These are phyloP conservation scores for Xenops minutus DNA, from an alignment of 2,797 vertebrate species.

Conservation along the genomic window DNA sequence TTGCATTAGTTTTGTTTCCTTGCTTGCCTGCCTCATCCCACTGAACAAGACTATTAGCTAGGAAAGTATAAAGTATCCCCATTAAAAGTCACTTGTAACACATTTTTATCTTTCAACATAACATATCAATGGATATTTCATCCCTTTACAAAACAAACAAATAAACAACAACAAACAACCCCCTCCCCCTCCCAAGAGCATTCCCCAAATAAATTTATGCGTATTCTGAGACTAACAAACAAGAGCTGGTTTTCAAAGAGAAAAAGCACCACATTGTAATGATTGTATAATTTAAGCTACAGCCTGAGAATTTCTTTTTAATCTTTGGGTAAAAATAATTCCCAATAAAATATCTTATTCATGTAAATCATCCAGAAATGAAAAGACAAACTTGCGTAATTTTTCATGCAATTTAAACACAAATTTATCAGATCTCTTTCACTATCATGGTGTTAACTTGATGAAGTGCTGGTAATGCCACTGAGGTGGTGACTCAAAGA, in stretches of 20 bases:
- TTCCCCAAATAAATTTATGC: not conserved
- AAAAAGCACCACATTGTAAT: not conserved
- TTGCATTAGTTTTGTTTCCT: not conserved
- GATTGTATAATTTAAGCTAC: not conserved
- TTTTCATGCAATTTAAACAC: not conserved
- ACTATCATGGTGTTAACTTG: not conserved
- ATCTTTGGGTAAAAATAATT: not conserved
- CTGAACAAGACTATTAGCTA: not conserved
- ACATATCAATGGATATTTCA: no score
- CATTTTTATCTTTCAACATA: not conserved
- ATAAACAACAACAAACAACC: no score
- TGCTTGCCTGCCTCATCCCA: not conserved
- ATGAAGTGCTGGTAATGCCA: not conserved
- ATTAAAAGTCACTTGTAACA: not conserved
- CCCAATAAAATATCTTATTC: not conserved
- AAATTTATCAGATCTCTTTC: not conserved
- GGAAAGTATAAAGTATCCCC: not conserved
- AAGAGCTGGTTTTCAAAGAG: not conserved
- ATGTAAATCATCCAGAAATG: not conserved
- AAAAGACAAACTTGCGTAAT: rapidly evolving
- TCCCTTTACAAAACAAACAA: not conserved
- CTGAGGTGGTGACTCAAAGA: not conserved
- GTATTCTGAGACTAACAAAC: not conserved
- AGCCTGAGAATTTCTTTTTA: not conserved
- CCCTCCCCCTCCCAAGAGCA: no score